phyloP scores from a whole-genome alignment of 2,888 invertebrate species.

The Hemaris fuciformis region DNA sequence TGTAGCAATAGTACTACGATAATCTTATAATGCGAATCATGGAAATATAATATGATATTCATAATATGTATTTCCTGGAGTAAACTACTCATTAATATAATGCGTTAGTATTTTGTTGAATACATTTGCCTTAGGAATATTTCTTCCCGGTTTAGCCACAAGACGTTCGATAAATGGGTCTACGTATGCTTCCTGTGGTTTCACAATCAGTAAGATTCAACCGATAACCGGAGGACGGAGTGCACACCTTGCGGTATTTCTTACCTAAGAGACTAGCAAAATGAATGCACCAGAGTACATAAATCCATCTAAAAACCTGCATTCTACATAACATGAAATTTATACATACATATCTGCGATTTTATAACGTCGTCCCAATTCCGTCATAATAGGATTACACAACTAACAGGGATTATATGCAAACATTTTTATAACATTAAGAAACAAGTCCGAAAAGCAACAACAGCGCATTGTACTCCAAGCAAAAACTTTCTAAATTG shows the following conservation, averaged over 20 bases:
- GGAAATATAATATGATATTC: not conserved
- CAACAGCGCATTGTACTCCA: not conserved
- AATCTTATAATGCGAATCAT: not conserved
- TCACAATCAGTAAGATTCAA: not conserved
- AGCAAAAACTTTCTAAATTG: conserved; percentile 42
- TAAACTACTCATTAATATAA: no score
- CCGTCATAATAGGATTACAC: not conserved
- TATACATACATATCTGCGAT: not conserved
- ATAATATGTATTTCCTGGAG: not conserved
- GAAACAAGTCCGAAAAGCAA: not conserved
- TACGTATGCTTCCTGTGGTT: not conserved
- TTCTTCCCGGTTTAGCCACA: not conserved
- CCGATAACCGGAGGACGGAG: not conserved
- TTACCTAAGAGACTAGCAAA: no score
- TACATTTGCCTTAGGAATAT: not conserved
- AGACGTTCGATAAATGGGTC: not conserved
- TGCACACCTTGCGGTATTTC: not conserved
- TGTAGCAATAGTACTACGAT: not conserved
- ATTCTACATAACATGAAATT: not conserved
- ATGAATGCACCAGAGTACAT: no score
- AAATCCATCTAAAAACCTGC: no score
- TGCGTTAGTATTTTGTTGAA: not conserved
- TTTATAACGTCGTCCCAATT: not conserved
- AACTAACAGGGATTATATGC: not conserved
- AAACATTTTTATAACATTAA: not conserved